Evolutionary conservation across 2,888 invertebrate species (phyloP).

Genomic region (Stenurella melanura): DNA sequence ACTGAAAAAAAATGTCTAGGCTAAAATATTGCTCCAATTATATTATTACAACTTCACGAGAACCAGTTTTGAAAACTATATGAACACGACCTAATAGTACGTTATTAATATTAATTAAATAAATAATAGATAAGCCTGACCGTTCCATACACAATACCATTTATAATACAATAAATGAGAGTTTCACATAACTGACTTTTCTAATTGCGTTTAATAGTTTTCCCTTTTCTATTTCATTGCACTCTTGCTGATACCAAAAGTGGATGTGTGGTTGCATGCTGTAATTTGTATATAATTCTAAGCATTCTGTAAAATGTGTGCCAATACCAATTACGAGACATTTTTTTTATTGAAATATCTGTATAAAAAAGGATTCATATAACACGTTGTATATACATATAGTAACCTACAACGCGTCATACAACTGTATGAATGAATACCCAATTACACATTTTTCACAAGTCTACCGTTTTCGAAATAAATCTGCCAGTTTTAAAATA

Average conservation of each 20-base stretch:
- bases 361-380: neutral
- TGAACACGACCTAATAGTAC: neutral
- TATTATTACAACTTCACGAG: neutral
- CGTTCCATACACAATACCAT: constrained; percentile 6
- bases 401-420: too few species aligned
- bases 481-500: too few species aligned
- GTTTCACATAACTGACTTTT: constrained; percentile 31
- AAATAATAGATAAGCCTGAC: neutral
- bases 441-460: too few species aligned
- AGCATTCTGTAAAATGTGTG: constrained; percentile 8
- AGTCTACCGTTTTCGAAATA: too few species aligned
- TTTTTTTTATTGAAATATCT: neutral
- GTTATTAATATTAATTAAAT: constrained; percentile 18
- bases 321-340: neutral
- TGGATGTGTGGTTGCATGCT: constrained; percentile 14
- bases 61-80: constrained; percentile 16
- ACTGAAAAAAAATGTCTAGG: neutral
- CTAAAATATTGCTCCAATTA: neutral
- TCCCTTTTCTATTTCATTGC: constrained; percentile 9
- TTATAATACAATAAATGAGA: constrained; percentile 18
- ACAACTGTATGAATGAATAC: too few species aligned
- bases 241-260: constrained; percentile 16
- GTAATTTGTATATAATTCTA: constrained; percentile 14
- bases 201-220: constrained; percentile 16
- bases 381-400: too few species aligned